A percentile compares a stretch with the other conserved stretches of the same genome.
Evolutionary conservation across 2,797 vertebrate species (phyloP).

Genomic region (Sebastiscus tertius): DNA sequence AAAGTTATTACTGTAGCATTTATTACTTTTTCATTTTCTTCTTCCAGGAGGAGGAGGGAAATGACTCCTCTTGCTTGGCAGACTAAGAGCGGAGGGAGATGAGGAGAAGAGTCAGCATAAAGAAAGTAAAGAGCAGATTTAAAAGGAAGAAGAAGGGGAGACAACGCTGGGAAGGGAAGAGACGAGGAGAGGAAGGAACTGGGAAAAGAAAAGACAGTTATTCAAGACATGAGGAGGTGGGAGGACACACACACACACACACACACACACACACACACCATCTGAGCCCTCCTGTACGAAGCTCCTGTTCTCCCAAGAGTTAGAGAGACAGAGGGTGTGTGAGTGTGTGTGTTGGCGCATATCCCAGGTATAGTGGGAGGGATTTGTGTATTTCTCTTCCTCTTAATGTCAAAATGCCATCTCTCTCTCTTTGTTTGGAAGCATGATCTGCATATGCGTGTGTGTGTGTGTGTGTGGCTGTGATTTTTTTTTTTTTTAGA

Average conservation of each 20-base stretch:
- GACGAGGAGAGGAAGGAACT: conserved; percentile 25
- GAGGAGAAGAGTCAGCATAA: neutral
- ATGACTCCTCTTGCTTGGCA: neutral
- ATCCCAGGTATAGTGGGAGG: conserved; percentile 68
- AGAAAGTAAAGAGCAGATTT: neutral
- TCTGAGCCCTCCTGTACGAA: conserved; percentile 41
- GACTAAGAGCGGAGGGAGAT: neutral
- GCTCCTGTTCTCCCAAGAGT: conserved; percentile 49
- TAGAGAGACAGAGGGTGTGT: conserved; percentile 28
- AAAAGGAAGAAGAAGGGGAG: neutral
- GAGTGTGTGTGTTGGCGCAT: conserved; percentile 44
- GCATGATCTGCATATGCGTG: conserved; percentile 19
- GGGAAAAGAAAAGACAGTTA: conserved; percentile 12
- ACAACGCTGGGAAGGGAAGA: conserved; percentile 10
- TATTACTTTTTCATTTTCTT: neutral
- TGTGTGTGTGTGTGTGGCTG: neutral
- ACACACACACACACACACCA: conserved; percentile 15
- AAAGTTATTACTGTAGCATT: neutral
- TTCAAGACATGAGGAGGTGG: conserved; percentile 50
- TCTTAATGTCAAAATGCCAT: conserved; percentile 68
- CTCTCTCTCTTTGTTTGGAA: conserved; percentile 37
- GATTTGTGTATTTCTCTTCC: conserved; percentile 60
- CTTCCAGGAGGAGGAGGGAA: neutral
- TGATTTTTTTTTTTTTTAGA: neutral
- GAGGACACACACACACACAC: conserved; percentile 21